Conservation (phyloP, 2,888 invertebrate genomes). For the Philaethria dido region DNA sequence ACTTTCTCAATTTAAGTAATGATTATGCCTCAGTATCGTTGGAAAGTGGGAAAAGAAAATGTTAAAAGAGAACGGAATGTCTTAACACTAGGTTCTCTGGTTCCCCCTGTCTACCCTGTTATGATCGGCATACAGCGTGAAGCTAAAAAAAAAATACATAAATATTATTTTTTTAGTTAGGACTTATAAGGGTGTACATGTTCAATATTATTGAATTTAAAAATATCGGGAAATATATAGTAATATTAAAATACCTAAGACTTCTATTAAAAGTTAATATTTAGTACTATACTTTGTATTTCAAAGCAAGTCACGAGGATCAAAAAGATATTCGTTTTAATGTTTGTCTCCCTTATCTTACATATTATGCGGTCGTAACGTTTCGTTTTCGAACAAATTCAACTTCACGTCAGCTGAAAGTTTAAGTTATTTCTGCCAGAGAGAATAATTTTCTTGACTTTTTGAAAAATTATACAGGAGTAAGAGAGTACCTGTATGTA, state of each 20-base stretch:
- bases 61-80: too few relatives aligned
- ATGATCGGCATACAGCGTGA: too few relatives aligned
- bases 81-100: too few relatives aligned
- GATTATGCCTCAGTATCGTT: too few relatives aligned
- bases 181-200: not conserved
- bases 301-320: slow-evolving; percentile 24
- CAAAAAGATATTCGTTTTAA: slow-evolving; percentile 32
- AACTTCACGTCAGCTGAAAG: slow-evolving; percentile 21
- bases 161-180: too few relatives aligned
- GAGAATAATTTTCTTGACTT: not conserved
- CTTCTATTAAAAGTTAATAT: not conserved
- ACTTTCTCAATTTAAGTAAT: too few relatives aligned
- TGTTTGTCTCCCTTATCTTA: slow-evolving; percentile 16
- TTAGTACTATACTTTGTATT: slow-evolving; percentile 14
- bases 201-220: not conserved
- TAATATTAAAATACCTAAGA: not conserved
- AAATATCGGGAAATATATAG: not conserved
- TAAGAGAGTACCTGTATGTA: too few relatives aligned
- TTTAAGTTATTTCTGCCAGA: slow-evolving; percentile 28
- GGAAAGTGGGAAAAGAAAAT: too few relatives aligned
- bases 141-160: too few relatives aligned
- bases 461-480: too few relatives aligned
- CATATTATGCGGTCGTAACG: slow-evolving; percentile 11
- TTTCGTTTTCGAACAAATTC: slow-evolving; percentile 24
- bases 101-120: too few relatives aligned